A percentile compares a stretch with the other conserved stretches of the same genome.
phyloP scores from a whole-genome alignment of 2,113 vertebrate species.

The Petromus typicus region DNA sequence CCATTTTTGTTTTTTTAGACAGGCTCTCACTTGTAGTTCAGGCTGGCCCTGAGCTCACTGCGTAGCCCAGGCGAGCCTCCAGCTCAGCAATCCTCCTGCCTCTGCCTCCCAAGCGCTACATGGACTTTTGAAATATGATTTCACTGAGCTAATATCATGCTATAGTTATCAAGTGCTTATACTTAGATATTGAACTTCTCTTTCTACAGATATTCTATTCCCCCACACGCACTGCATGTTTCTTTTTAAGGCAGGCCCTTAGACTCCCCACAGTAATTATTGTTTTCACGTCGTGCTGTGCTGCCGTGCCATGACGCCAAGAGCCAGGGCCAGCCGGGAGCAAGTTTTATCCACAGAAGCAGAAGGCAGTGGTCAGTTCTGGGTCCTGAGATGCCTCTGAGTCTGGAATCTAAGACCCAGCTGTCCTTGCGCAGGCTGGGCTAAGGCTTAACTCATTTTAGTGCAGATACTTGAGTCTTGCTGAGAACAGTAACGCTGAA shows the following conservation, averaged over 20 bases:
- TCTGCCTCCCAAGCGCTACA: too few relatives aligned
- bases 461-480: neutral
- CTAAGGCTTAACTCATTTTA: neutral
- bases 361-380: neutral
- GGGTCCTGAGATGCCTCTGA: neutral
- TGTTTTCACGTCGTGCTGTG: neutral
- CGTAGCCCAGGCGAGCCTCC: too few relatives aligned
- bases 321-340: neutral
- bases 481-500: neutral
- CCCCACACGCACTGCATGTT: neutral
- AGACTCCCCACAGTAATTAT: neutral
- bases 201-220: neutral
- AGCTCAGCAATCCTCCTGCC: too few relatives aligned
- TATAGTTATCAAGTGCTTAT: neutral
- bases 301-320: neutral
- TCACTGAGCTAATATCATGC: neutral
- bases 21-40: neutral
- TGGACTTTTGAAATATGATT: neutral
- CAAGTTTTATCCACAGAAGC: neutral
- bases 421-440: neutral
- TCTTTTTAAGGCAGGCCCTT: neutral
- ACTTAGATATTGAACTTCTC: neutral
- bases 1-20: slow-evolving; percentile 41
- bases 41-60: too few relatives aligned
- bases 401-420: neutral